Percentiles rank a stretch among this genome's conserved stretches.
Evolutionary conservation across 2,888 invertebrate species (phyloP).

Genomic region (Autographa pulchrina): DNA sequence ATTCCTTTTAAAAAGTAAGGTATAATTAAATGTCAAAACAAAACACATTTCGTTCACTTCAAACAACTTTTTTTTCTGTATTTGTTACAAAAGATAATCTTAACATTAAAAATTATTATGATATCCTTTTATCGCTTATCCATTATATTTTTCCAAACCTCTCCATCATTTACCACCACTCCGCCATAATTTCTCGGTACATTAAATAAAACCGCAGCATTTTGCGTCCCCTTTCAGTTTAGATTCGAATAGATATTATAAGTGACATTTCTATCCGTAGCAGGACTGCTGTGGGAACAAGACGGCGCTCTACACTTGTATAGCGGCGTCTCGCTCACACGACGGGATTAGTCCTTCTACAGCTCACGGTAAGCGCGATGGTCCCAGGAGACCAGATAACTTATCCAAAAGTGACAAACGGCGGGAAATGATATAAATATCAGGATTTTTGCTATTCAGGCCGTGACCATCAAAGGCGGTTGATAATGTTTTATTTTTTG

Average conservation of each 20-base stretch:
- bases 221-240: constrained; percentile 16
- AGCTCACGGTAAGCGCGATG: neutral
- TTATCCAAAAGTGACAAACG: constrained; percentile 55
- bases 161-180: neutral
- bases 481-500: constrained; percentile 16
- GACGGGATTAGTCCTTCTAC: too few species aligned
- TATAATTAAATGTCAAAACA: too few species aligned
- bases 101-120: too few species aligned
- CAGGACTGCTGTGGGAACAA: neutral
- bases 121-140: neutral
- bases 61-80: too few species aligned
- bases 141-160: neutral
- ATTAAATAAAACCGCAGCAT: constrained; percentile 11
- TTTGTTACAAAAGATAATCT: too few species aligned
- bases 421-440: constrained; percentile 44
- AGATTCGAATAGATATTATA: constrained; percentile 33
- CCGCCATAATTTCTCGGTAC: neutral
- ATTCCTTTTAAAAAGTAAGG: too few species aligned
- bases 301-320: too few species aligned
- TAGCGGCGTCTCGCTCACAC: too few species aligned
- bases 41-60: too few species aligned
- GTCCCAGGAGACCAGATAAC: constrained; percentile 42
- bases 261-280: constrained; percentile 33
- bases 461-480: constrained; percentile 34
- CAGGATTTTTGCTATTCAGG: constrained; percentile 33